Base-by-base conservation (phyloP, 2,888 invertebrate genomes). In the Patella pellucida region DNA sequence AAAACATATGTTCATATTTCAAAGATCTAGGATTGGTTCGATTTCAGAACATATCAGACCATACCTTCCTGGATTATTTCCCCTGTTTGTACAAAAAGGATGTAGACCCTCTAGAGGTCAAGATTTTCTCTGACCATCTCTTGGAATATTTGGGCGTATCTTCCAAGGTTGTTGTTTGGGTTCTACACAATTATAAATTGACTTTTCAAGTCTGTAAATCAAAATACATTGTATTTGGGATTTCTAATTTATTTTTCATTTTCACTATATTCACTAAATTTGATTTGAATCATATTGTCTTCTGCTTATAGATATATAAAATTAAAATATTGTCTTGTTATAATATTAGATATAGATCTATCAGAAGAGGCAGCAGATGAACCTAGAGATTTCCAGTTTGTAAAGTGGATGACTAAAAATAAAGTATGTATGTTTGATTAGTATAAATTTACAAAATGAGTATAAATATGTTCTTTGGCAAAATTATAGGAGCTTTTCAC, bases 351-450 rank as follows among this genome's bases (percentile, higher is more conserved):
- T 83, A 93, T 94, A 85, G 94, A 94, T 79, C 83, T 90, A 51
- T 83, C 87, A 23, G 88, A 85, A 69, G 85, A 88, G 75, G 86
- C 83, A 1, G 81, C 85, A 15, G 88, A 88, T 74, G 90, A 90
- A 67, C 87, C 91, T 2, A 90, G 90, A 81, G 99, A 99, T 92
- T 97, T 96, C 90, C 94, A 94, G 82, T 99, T 99, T 91, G 97
- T 97, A 0, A 96, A 97, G 91, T 99, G 98, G 95, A 95, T 99
- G 93, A 95, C 95, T 0, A 96, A 96, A 88, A 96, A 97, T 87
- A 94, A 92, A 88, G 90, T 90, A 71, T 68, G 76, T 72, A 4
- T 41, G 41, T 41, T 41, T 41, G 9, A 41, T 41, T 41, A 7
- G 41, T 41, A 41, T 31, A 31, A 31, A 31, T 41, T 4, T 41